These are phyloP conservation scores for Rostratula benghalensis DNA, from an alignment of 2,113 vertebrate species.

Conservation along the genomic window DNA sequence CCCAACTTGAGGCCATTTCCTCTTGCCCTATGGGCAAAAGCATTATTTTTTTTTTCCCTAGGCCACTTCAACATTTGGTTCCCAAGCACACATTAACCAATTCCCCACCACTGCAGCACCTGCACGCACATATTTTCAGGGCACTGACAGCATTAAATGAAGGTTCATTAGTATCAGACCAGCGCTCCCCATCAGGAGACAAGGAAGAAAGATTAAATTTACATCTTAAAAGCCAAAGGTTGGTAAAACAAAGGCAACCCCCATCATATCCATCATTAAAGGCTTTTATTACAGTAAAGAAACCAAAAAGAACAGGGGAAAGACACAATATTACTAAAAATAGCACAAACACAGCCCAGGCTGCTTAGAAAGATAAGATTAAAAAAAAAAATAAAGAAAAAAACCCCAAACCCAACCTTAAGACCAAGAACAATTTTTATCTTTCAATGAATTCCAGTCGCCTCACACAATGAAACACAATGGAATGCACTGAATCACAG, in stretches of 20 bases:
- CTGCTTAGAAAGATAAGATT: neutral
- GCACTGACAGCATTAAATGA: neutral
- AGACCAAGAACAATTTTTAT: neutral
- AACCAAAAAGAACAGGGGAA: neutral
- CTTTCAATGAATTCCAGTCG: neutral
- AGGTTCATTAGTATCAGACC: neutral
- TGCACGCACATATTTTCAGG: fast-evolving
- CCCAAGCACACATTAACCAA: neutral
- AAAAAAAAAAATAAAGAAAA: neutral
- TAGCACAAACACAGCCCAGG: neutral
- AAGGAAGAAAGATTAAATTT: neutral
- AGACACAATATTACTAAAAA: neutral
- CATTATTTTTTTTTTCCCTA: neutral
- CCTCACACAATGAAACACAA: neutral
- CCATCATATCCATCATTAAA: neutral
- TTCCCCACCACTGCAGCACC: neutral
- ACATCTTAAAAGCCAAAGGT: neutral
- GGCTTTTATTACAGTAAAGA: neutral
- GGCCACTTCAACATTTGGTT: neutral
- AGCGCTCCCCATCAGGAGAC: neutral
- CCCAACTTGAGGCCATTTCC: no score
- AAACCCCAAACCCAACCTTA: neutral
- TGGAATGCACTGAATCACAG: neutral
- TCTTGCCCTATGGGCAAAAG: neutral
- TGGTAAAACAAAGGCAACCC: neutral